A percentile compares a stretch with the other conserved stretches of the same genome.
Conservation (phyloP, 23 tunicate genomes). For the Halocynthia aurantium region DNA sequence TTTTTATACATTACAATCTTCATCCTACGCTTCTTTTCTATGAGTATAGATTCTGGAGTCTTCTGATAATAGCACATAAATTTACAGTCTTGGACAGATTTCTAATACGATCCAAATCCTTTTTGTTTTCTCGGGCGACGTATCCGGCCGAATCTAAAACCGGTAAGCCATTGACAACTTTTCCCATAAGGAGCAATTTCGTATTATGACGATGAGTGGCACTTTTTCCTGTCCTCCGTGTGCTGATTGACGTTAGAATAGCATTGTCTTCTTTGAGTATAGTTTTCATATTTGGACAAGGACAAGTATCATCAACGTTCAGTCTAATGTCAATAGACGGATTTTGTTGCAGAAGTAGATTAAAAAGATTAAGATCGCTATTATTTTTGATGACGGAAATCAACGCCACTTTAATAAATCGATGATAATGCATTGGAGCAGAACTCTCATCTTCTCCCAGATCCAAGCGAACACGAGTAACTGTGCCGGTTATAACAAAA, state of each 20-base stretch:
- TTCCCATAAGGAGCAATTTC: background rate
- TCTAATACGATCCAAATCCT: background rate
- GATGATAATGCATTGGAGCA: background rate
- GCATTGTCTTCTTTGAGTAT: background rate
- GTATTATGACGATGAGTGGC: no score
- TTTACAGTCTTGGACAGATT: no score
- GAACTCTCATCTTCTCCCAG: background rate
- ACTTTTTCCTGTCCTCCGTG: background rate
- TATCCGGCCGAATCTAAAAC: background rate
- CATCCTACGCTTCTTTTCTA: no score
- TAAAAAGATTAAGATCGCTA: conserved; percentile 5
- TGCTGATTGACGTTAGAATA: background rate
- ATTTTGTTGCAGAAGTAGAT: background rate
- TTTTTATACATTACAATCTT: no score
- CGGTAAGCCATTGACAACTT: conserved; percentile 1
- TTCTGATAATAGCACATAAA: no score
- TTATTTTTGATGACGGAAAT: background rate
- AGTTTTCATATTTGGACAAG: background rate
- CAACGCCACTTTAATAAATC: background rate
- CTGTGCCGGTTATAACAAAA: background rate
- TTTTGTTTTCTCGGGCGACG: background rate
- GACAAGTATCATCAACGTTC: background rate
- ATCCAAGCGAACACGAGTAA: background rate
- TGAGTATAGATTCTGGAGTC: no score
- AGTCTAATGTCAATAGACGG: background rate